Base-by-base conservation (phyloP, 1,140 invertebrate species). In the Rhynchophorus ferrugineus region DNA sequence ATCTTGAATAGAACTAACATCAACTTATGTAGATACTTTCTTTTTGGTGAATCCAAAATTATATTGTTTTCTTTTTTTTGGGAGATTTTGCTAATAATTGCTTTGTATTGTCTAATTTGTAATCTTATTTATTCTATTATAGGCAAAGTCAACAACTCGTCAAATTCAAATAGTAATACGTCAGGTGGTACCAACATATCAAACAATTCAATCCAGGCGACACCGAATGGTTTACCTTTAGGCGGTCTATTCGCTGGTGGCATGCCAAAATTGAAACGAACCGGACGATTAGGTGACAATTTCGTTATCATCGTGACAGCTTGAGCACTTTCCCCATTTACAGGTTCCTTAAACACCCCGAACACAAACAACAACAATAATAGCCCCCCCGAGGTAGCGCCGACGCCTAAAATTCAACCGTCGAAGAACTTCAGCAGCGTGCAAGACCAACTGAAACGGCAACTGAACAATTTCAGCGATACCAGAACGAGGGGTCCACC, bases 221-320 rank as follows among this genome's bases (percentile, higher is more conserved):
- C 63, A 44, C 63, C 68, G 67, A 63, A 77, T 38, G 74, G 72
- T 42, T 71, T 76, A 21, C 75, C 77, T 49, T 72, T 92, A 35
- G 86, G 83, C 48, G 88, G 85, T 33, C 71, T 91, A 21, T 91
- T 92, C 73, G 82, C 87, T 56, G 88, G 85, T 44, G 87, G 87
- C 38, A 91, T 92, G 81, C 88, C 89, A 45, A 91, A 89, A 70
- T 72, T 92, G 41, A 88, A 85, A 67, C 78, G 87, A 33, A 87
- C 85, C 44, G 54, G 54, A 34, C 36, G 39, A 41, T 18, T 45
- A 34, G 49, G 49, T 49, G 21, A 29, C 3, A 20, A n/a, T 6
- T 35, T 2, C n/a, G 3, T 20, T 24, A 8, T 22, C 20, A 14
- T 1, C 14, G 7, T 13, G 13, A 19, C 0, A 18, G 13, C 19